Base-by-base conservation (phyloP, 2,797 vertebrate genomes). In the Siniperca scherzeri region DNA sequence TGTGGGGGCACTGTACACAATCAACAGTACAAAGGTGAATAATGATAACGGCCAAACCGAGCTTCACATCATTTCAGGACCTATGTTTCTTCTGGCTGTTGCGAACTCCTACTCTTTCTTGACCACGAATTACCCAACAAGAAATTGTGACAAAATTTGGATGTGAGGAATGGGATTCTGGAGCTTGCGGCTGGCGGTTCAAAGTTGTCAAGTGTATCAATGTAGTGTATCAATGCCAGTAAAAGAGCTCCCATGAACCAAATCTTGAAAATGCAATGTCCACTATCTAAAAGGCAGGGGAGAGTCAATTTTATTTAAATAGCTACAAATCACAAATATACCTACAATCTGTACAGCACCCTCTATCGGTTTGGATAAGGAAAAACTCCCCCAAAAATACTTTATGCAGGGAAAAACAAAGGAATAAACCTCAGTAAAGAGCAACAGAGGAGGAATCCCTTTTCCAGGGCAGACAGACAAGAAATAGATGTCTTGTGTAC, bases 211-310 rank as follows among this genome's bases (percentile, higher is more conserved):
- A 30, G 30, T 30, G 30, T 30, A 30, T 27, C 27, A 27, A 27
- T 27, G 27, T 27, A 27, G 27, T 27, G 78, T 74, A 74, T 62
- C 55, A 67, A 40, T 50, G 57, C 38, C 46, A 77, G 81, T 68
- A 68, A 86, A 89, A 90, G 76, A 89, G 59, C 65, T 50, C 44
- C 59, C 33, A 77, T 50, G 7, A 59, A 85, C 62, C 40, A 46
- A 72, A 36, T 78, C 27, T 68, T 70, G 55, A 67, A 83, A 79
- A 70, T 78, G 30, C 80, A 88, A 86, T 85, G 78, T 81, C 80
- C 14, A 77, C 66, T 80, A 61, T 87, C 38, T 40, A n/a, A 40
- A 70, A 40, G 53, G 27, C 36, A 36, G 65, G 42, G 21, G 5
- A 55, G 59, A 57, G 53, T 53, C 7, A 16, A 22, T 42, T 33